These are phyloP conservation scores for Gallinago paraguaiae DNA, from an alignment of 2,113 vertebrate species.

Conservation along the genomic window DNA sequence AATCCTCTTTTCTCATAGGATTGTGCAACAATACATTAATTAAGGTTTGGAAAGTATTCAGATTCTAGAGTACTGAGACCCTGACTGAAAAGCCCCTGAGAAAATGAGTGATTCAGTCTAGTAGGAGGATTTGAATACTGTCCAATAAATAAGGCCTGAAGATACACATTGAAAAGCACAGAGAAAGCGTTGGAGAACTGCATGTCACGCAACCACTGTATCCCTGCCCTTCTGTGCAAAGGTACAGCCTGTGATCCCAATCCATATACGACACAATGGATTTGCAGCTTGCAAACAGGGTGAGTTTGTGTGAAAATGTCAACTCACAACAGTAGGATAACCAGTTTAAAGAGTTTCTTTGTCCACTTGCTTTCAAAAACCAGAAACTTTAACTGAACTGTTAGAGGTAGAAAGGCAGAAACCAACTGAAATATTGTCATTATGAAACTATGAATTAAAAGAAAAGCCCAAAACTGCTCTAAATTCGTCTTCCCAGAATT, in stretches of 20 bases:
- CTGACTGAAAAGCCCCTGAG: slow-evolving; percentile 8
- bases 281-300: not conserved
- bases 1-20: slow-evolving; percentile 21
- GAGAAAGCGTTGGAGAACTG: not conserved
- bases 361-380: not conserved
- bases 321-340: not conserved
- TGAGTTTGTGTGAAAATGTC: not conserved
- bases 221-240: not conserved
- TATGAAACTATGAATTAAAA: not conserved
- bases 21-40: slow-evolving; percentile 20
- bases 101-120: not conserved
- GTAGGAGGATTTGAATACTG: not conserved
- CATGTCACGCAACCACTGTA: not conserved
- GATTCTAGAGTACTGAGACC: not conserved
- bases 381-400: not conserved
- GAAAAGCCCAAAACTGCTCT: not conserved
- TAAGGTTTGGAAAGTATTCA: slow-evolving; percentile 42
- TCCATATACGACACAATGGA: not conserved
- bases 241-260: not conserved
- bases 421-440: not conserved
- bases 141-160: not conserved
- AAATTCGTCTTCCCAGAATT: not conserved
- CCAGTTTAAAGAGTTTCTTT: not conserved
- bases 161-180: slow-evolving; percentile 25
- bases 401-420: not conserved